Evolutionary conservation across 2,113 vertebrate species (phyloP), one percentile per base, ranked within the genome.

Genomic region (Chinchilla lanigera): DNA sequence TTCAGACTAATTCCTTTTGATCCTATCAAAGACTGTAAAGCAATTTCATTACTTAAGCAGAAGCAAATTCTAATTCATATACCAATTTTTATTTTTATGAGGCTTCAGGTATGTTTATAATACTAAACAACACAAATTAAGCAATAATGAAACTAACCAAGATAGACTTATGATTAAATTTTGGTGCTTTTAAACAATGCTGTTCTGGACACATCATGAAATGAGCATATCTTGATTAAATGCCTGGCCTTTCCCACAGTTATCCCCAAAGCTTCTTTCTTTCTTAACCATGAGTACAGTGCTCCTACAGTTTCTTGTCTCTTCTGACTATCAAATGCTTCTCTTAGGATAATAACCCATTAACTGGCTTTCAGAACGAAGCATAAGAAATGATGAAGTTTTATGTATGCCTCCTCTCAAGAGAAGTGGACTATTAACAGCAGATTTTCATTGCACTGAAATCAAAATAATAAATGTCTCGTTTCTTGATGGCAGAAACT

Each of bases 31-130:
- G 56, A 82, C 58, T 89, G 24, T 85, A 94, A 95, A 95, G 54
- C 16, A 83, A 67, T 50, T 94, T 92, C 65, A 83, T 86, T 83
- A 22, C 61, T 89, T 65, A 96, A 80, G 91, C 56, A 67, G 60
- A 89, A 93, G 5, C 0, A 17, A 88, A 86, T 77, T 97, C 60
- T 96, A 89, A 94, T 91, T 84, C 89, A 86, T 84, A 86, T 50
- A 41, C 5, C 24, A 67, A 69, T 86, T 83, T 96, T 89, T 6
- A 93, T 86, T 97, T 97, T 95, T 83, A 75, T 92, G 56, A 92
- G 35, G 67, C 11, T 56, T 52, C 69, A 44, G 52, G 33, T 87
- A 87, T 41, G 92, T 61, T 69, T 75, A 80, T 89, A 93, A 93
- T 28, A 89, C 54, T 63, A 38, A 91, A 93, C 35, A 89, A 65